Percentiles rank a stretch among this genome's conserved stretches.
These are phyloP conservation scores for Drosophila diplacantha DNA, from an alignment of 2,888 invertebrate genomes.

Conservation along the genomic window DNA sequence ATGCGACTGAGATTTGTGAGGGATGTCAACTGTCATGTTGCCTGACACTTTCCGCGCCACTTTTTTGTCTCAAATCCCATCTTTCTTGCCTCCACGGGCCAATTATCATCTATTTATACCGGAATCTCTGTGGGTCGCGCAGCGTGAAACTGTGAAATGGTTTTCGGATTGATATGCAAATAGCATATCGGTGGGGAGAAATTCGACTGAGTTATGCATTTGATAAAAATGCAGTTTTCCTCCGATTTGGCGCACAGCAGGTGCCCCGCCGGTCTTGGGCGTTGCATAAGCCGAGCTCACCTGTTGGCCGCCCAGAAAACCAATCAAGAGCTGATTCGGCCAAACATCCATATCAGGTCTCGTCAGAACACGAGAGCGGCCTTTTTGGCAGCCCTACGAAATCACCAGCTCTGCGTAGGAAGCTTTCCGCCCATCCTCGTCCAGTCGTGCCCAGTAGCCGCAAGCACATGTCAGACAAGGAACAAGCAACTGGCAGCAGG, in stretches of 20 bases:
- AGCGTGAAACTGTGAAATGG: slow-evolving; percentile 58
- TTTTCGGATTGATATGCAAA: slow-evolving; percentile 62
- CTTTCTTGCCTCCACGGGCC: slow-evolving; percentile 1
- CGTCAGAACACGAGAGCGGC: slow-evolving; percentile 22
- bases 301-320: slow-evolving; percentile 30
- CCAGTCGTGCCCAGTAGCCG: slow-evolving; percentile 58
- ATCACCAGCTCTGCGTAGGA: slow-evolving; percentile 46
- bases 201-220: slow-evolving; percentile 37
- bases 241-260: slow-evolving; percentile 27
- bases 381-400: slow-evolving; percentile 25
- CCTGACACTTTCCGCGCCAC: slow-evolving; percentile 31
- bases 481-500: slow-evolving; percentile 35
- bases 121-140: slow-evolving; percentile 38
- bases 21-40: slow-evolving; percentile 55
- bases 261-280: slow-evolving; percentile 4
- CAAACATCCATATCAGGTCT: slow-evolving; percentile 39
- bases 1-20: slow-evolving; percentile 33
- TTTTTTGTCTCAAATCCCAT: slow-evolving; percentile 14
- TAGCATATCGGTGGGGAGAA: slow-evolving; percentile 34
- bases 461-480: slow-evolving; percentile 56
- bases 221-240: slow-evolving; percentile 28
- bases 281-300: slow-evolving; percentile 26
- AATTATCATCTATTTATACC: slow-evolving; percentile 40
- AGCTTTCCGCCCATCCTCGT: slow-evolving; percentile 13
- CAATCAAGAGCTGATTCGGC: slow-evolving; percentile 21